Conservation (phyloP, 2,888 invertebrate species). For the Syrphus vitripennis region DNA sequence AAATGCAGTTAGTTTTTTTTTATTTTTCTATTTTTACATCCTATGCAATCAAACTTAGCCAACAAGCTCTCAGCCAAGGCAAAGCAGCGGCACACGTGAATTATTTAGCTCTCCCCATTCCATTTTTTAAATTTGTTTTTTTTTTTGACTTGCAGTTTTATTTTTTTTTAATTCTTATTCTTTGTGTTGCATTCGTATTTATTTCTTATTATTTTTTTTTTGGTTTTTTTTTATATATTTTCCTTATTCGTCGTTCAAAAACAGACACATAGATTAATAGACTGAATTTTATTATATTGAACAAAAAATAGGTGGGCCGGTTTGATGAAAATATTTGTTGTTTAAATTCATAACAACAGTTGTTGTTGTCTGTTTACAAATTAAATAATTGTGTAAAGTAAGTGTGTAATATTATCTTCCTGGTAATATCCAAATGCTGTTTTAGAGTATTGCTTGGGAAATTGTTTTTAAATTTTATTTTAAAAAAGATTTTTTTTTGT, state of each 20-base stretch:
- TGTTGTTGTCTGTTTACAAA: neutral
- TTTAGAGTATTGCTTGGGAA: no score
- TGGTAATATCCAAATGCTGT: no score
- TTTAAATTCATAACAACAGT: neutral
- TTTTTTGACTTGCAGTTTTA: neutral
- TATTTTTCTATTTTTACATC: no score
- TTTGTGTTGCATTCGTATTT: neutral
- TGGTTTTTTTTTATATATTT: neutral
- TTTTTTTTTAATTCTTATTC: neutral
- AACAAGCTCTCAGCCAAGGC: neutral
- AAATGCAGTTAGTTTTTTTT: neutral
- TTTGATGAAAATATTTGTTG: neutral
- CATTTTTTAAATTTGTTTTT: neutral
- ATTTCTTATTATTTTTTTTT: neutral
- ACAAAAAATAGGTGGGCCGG: no score
- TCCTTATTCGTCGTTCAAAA: neutral
- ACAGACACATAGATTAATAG: neutral
- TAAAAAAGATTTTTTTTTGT: no score
- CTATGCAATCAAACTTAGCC: neutral
- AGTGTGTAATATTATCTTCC: no score
- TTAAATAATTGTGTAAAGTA: neutral
- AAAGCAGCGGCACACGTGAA: neutral
- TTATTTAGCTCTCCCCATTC: no score
- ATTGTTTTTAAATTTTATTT: no score
- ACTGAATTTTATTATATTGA: no score